phyloP scores from a whole-genome alignment of 2,113 vertebrate species.

The Alaudala cheleensis region DNA sequence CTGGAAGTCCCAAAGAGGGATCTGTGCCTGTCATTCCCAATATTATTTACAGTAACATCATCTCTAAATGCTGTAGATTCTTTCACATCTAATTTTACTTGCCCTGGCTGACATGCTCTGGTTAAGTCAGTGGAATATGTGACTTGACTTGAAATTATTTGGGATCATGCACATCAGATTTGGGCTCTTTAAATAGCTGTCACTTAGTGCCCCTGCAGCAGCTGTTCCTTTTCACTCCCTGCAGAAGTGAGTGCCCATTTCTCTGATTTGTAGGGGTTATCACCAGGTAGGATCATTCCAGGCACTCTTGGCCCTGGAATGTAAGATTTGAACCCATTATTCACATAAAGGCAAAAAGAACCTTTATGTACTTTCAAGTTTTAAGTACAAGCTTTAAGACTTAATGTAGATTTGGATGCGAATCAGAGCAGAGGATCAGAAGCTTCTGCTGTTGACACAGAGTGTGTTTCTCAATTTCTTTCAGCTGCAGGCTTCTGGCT shows the following conservation, averaged over 20 bases:
- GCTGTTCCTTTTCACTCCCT: not conserved
- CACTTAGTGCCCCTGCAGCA: not conserved
- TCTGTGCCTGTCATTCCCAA: not conserved
- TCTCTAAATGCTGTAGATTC: not conserved
- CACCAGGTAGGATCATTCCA: not conserved
- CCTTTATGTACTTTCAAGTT: not conserved
- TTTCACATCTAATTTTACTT: not conserved
- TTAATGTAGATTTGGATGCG: not conserved
- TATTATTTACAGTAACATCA: not conserved
- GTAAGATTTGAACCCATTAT: not conserved
- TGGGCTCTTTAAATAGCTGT: not conserved
- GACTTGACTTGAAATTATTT: not conserved
- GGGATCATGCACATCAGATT: not conserved
- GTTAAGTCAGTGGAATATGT: not conserved
- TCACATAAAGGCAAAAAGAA: not conserved
- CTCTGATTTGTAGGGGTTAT: not conserved
- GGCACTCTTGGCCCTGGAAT: not conserved
- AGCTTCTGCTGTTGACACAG: not conserved
- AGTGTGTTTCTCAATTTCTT: not conserved
- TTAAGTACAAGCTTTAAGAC: not conserved
- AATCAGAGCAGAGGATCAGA: not conserved
- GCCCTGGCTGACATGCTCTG: not conserved
- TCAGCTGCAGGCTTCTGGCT: constrained; percentile 87
- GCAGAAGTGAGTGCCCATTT: not conserved
- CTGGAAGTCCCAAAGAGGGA: not conserved